Base-by-base conservation (phyloP, 2,797 vertebrate species). In the Sphenodon punctatus region DNA sequence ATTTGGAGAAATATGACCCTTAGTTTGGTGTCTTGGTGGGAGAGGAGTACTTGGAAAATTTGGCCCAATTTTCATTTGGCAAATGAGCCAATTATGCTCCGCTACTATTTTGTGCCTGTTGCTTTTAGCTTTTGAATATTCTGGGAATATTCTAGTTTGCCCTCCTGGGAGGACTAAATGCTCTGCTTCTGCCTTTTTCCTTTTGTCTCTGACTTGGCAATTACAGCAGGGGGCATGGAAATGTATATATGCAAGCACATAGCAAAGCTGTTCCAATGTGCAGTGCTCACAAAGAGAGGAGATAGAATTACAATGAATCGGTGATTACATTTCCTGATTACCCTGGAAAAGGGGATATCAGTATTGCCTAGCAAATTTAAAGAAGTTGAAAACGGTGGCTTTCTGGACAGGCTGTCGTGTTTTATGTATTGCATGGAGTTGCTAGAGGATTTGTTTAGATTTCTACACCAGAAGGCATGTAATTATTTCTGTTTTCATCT, bases 241-340 rank as follows among this genome's bases (percentile, higher is more conserved):
- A 68, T 67, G 68, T 12, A 30, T 22, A 68, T 32, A 80, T 20
- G 10, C 3, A 75, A 75, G 12, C 83, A 60, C n/a, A n/a, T 66
- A 78, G 34, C 61, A 67, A 53, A 67, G 22, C 16, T 65, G 32
- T 89, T 58, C 86, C 80, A 90, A 78, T 85, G 10, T 78, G 56
- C 81, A 59, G 51, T 43, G 36, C 64, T 85, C 19, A 60, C 55
- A 84, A 82, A 76, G 64, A 71, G 85, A 79, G 63, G 71, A n/a
- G 64, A 59, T 15, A 90, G 4, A 30, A 82, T 73, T 43, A 56
- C 55, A 71, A 23, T 77, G 11, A 87, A 45, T 34, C 86, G 75
- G 72, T 72, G 78, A 83, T 91, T 85, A 85, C 74, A 67, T 45
- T 82, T 92, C 39, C 80, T 88, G 67, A 86, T 89, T 88, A 89